Base-by-base conservation (phyloP, 2,113 vertebrate species). In the Oncorhynchus tshawytscha region DNA sequence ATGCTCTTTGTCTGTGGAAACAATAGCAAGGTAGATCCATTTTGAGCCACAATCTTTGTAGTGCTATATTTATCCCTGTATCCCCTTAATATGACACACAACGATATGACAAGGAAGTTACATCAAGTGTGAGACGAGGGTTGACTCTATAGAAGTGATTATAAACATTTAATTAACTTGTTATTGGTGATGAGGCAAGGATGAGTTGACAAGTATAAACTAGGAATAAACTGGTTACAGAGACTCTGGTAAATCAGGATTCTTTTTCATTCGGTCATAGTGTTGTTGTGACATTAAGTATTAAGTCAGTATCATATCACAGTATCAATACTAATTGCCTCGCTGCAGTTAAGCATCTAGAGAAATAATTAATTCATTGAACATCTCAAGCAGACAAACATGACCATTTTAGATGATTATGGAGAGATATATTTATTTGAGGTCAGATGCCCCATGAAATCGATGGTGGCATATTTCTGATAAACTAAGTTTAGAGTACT, bases 381-480 rank as follows among this genome's bases (percentile, higher is more conserved):
- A 34, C 15, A 20, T 34, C 29, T 67, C 29, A 6, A 13, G 29
- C 15, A 18, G 3, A 18, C 13, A 31, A 29, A 39, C 27, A 67
- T 16, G 20, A 69, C 7, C 2, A 9, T 69, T 69, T 67, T 67
- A 31, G n/a, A 85, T 76, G 11, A 65, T 74, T 34, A 34, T 34
- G 6, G 31, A 34, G 31, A 34, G 31, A 34, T 34, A 34, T 34
- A 6, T 34, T 6, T 34, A 34, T 1, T 7, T 34, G 31, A 79
- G 76, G 45, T 82, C 77, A 76, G 27, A 75, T 68, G 16, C 59
- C 31, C 45, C 29, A 79, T 75, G 27, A 76, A 74, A 77, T 79
- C 59, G 73, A 78, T 75, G 24, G 20, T 73, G 74, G 25, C 67
- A 72, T 74, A 81, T 86, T 83, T 74, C 51, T 70, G 62, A 64